A percentile compares a stretch with the other conserved stretches of the same genome.
Evolutionary conservation across 1,140 invertebrate genomes (phyloP).

Genomic region (Sitobion miscanthi): DNA sequence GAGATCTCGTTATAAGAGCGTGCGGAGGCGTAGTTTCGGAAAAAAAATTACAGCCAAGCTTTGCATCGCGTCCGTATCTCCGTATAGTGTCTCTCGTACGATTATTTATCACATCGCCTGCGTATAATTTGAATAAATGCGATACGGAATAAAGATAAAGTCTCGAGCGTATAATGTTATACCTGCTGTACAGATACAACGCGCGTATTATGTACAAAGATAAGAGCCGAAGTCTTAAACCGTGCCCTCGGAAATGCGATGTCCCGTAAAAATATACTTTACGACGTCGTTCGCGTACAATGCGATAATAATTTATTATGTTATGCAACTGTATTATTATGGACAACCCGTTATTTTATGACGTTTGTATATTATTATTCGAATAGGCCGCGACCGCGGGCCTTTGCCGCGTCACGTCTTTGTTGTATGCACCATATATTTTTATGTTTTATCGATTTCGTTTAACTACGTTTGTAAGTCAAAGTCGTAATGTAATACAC

Average conservation of each 20-base stretch:
- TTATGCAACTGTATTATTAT: not conserved
- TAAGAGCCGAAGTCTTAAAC: not conserved
- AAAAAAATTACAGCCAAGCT: not conserved
- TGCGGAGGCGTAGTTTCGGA: not conserved
- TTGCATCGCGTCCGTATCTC: not conserved
- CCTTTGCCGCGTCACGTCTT: not conserved
- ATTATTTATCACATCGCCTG: not conserved
- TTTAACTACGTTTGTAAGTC: not conserved
- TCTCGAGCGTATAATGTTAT: not conserved
- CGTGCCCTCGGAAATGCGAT: not conserved
- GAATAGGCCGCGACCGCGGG: not conserved
- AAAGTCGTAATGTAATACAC: not conserved
- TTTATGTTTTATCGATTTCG: not conserved
- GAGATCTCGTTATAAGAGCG: not conserved
- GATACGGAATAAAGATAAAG: not conserved
- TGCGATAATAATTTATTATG: not conserved
- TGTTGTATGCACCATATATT: not conserved
- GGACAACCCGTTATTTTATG: conserved; percentile 4
- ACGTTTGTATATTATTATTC: not conserved
- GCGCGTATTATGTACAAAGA: not conserved
- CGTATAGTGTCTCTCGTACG: not conserved
- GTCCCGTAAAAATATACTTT: conserved; percentile 19
- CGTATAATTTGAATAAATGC: not conserved
- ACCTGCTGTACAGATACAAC: not conserved
- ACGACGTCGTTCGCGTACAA: not conserved